Conservation (phyloP, 2,888 invertebrate genomes). For the Andrena minutula region DNA sequence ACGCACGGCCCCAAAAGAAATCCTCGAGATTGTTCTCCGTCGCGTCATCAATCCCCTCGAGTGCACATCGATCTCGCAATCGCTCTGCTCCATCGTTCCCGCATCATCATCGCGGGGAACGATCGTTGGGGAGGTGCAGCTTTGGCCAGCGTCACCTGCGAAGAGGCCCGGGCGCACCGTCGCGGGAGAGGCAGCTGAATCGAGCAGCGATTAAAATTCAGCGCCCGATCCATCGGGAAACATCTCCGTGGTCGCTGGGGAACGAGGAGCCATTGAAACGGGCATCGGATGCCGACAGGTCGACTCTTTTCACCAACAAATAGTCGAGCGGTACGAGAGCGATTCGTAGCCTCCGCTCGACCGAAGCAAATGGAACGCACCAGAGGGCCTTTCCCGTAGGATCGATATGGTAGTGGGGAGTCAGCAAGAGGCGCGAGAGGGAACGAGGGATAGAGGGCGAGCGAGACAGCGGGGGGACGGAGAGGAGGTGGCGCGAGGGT, state of each 20-base stretch:
- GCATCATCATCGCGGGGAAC: neutral
- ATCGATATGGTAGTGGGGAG: constrained; percentile 79
- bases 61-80: neutral
- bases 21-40: constrained; percentile 3
- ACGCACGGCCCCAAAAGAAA: neutral
- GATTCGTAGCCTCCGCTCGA: constrained; percentile 70
- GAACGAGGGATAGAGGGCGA: neutral
- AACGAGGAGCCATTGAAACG: constrained; percentile 36
- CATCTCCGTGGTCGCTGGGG: constrained; percentile 31
- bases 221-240: constrained; percentile 24
- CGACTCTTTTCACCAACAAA: constrained; percentile 54
- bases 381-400: constrained; percentile 73
- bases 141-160: neutral
- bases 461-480: no score
- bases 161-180: neutral
- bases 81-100: neutral
- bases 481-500: neutral
- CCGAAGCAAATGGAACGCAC: constrained; percentile 73
- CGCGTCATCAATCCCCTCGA: neutral
- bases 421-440: constrained; percentile 51
- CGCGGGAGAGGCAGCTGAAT: neutral
- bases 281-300: constrained; percentile 53
- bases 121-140: neutral
- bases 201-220: constrained; percentile 50
- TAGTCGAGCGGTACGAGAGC: constrained; percentile 57